Conservation (phyloP, 2,888 invertebrate species). For the Spodoptera picta region DNA sequence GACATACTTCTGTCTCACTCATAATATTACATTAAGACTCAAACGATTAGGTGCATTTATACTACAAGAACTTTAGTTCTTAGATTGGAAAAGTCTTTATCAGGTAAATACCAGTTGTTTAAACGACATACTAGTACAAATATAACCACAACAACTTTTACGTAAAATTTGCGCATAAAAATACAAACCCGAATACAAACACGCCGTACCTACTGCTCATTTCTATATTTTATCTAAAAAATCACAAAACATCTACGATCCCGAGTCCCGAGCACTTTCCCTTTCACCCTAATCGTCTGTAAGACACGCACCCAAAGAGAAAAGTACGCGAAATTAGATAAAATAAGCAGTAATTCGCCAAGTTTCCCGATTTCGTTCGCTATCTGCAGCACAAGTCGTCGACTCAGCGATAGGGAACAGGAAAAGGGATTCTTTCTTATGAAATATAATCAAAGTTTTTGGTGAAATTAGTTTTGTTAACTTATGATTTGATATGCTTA, state of each 20-base stretch:
- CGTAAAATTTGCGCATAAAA: no score
- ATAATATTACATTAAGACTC: no score
- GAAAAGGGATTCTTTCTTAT: constrained; percentile 53
- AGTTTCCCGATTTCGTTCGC: constrained; percentile 23
- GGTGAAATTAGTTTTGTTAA: constrained; percentile 57
- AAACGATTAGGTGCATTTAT: no score
- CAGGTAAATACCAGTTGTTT: no score
- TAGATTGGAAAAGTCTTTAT: no score
- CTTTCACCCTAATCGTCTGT: neutral
- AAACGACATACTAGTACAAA: no score
- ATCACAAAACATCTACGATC: neutral
- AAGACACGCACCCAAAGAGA: constrained; percentile 8
- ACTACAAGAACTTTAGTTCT: no score
- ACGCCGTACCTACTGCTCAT: no score
- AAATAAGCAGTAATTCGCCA: constrained; percentile 34
- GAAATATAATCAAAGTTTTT: constrained; percentile 63
- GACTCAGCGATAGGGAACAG: constrained; percentile 51
- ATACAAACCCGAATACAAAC: no score
- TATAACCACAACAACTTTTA: no score
- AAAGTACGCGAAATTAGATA: constrained; percentile 23
- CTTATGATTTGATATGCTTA: constrained; percentile 59
- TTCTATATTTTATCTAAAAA: constrained; percentile 1
- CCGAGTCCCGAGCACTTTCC: neutral
- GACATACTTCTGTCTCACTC: no score
- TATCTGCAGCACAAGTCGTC: constrained; percentile 39